These are phyloP conservation scores for Neotoxoptera formosana DNA, from an alignment of 1,140 invertebrate species.

Conservation along the genomic window DNA sequence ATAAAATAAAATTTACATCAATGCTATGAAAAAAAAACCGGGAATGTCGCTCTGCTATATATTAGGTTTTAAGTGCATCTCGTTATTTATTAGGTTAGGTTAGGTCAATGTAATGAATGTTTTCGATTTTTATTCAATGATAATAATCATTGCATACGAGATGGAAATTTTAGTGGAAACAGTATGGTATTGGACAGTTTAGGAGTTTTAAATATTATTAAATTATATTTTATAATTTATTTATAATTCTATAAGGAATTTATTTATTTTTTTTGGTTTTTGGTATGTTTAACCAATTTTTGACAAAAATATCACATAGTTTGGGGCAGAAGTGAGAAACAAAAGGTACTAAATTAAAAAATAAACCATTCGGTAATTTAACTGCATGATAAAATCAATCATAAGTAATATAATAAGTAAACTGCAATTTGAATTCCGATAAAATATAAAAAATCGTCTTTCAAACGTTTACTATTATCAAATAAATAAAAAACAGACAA, in stretches of 20 bases:
- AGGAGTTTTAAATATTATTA: too few relatives aligned
- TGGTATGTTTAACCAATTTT: too few relatives aligned
- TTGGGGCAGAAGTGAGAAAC: neutral
- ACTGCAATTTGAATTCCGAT: too few relatives aligned
- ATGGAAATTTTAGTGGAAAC: too few relatives aligned
- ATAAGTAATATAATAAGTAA: too few relatives aligned
- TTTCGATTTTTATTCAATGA: neutral
- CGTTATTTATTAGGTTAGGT: neutral
- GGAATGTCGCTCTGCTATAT: neutral
- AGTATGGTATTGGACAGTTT: too few relatives aligned
- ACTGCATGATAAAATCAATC: neutral
- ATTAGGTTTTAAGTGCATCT: neutral
- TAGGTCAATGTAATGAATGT: neutral
- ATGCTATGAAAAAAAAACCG: neutral
- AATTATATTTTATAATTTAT: too few relatives aligned
- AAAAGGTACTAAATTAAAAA: neutral
- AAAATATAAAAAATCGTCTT: too few relatives aligned
- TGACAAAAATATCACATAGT: neutral
- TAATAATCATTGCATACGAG: neutral
- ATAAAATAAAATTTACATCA: constrained; percentile 15
- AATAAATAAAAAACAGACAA: too few relatives aligned
- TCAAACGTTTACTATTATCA: too few relatives aligned
- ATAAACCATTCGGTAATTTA: accelerated
- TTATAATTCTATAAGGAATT: too few relatives aligned
- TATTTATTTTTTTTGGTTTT: neutral